These are phyloP conservation scores for Oscheius sp. DNA, from an alignment of 2,888 invertebrate species.

Conservation along the genomic window DNA sequence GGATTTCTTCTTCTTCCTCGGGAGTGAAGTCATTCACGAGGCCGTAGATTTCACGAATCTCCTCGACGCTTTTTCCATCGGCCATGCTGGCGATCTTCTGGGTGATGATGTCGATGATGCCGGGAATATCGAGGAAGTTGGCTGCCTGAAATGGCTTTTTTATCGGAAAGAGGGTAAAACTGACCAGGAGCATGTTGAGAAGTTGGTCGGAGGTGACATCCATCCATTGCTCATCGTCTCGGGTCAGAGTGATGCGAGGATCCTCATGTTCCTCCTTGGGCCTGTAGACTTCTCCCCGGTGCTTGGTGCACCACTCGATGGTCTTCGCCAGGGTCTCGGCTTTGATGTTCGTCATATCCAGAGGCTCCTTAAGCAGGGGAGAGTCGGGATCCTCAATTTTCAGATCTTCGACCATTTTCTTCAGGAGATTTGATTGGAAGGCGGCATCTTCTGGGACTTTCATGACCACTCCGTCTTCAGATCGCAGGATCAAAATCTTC, in stretches of 20 bases:
- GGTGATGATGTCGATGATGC: slow-evolving; percentile 14
- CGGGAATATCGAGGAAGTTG: slow-evolving; percentile 23
- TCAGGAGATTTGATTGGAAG: neutral
- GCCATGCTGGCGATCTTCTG: slow-evolving; percentile 27
- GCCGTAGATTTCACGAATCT: slow-evolving; percentile 5
- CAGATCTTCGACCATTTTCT: neutral
- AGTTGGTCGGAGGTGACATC: neutral
- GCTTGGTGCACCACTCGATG: neutral
- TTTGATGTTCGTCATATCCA: neutral
- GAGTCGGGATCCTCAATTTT: neutral
- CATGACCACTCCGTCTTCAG: neutral
- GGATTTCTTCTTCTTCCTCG: slow-evolving; percentile 15
- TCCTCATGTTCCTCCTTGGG: neutral
- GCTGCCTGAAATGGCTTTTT: neutral
- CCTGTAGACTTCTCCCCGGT: neutral
- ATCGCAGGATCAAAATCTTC: neutral
- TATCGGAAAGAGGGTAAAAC: neutral
- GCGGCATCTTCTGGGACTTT: neutral
- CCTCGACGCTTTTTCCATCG: slow-evolving; percentile 9
- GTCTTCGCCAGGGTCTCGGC: neutral
- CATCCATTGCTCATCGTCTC: neutral
- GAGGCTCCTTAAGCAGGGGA: neutral
- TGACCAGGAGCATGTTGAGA: neutral
- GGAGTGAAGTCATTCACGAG: slow-evolving; percentile 19
- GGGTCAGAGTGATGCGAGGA: neutral